phyloP scores from a whole-genome alignment of 35 echinoderm and acorn worm species.

The Anneissia japonica region DNA sequence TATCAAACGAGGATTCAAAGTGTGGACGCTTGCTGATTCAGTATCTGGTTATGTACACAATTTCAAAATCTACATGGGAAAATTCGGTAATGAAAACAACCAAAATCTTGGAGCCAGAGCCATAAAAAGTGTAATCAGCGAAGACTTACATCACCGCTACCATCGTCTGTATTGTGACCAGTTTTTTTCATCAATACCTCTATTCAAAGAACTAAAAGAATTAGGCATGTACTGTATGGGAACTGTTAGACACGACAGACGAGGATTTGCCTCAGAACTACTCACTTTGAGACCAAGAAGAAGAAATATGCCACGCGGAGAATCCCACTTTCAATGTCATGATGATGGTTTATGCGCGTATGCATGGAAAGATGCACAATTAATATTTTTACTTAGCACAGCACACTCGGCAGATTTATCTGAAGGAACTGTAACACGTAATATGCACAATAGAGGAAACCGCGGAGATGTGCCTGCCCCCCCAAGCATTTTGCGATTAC shows the following conservation, averaged over 20 bases:
- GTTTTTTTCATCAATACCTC: background rate
- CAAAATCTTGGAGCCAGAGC: too few species aligned
- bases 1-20: slow-evolving; percentile 27
- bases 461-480: background rate
- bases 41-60: slow-evolving; percentile 27
- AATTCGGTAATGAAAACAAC: too few species aligned
- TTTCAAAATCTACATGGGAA: slow-evolving; percentile 1
- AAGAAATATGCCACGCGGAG: background rate
- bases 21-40: slow-evolving; percentile 29
- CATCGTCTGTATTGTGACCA: slow-evolving; percentile 4
- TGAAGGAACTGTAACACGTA: too few species aligned
- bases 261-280: background rate
- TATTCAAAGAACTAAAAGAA: background rate
- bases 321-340: background rate
- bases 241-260: slow-evolving; percentile 1
- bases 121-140: too few species aligned
- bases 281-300: background rate
- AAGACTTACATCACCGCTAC: background rate
- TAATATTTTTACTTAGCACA: background rate
- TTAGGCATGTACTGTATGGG: background rate
- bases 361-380: background rate
- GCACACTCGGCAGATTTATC: background rate
- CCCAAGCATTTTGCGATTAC: background rate
- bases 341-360: background rate
- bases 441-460: background rate